Evolutionary conservation across 2,888 invertebrate species (phyloP).

Genomic region (Branchipolynoe longqiensis): DNA sequence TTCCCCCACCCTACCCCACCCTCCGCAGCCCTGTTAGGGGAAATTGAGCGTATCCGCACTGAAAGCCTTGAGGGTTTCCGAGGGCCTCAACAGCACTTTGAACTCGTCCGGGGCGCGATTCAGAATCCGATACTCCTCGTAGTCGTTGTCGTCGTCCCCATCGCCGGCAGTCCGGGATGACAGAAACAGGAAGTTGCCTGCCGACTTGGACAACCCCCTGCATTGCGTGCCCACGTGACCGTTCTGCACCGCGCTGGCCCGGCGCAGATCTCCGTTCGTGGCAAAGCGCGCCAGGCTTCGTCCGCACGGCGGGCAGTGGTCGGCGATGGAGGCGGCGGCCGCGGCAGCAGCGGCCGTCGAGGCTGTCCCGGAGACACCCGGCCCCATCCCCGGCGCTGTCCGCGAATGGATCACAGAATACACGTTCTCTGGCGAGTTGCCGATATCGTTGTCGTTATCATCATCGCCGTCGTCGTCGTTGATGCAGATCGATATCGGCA

Average conservation of each 20-base stretch:
- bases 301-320: neutral
- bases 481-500: too few relatives aligned
- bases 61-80: constrained; percentile 14
- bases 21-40: too few relatives aligned
- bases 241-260: neutral
- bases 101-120: constrained; percentile 33
- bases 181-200: constrained; percentile 36
- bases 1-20: too few relatives aligned
- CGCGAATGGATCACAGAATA: too few relatives aligned
- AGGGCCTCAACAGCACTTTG: constrained; percentile 16
- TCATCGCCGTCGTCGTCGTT: neutral
- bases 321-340: neutral
- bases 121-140: constrained; percentile 21
- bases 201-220: constrained; percentile 12
- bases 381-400: neutral
- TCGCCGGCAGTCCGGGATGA: neutral
- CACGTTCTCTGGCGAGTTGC: too few relatives aligned
- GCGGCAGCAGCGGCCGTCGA: neutral
- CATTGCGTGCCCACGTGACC: constrained; percentile 28
- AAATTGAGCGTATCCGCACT: constrained; percentile 20
- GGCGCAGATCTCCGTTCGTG: neutral
- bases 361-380: neutral
- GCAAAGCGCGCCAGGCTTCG: neutral
- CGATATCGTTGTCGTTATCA: neutral
- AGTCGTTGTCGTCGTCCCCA: neutral